Conservation (phyloP, 2,888 invertebrate genomes). For the Aplocera efformata region DNA sequence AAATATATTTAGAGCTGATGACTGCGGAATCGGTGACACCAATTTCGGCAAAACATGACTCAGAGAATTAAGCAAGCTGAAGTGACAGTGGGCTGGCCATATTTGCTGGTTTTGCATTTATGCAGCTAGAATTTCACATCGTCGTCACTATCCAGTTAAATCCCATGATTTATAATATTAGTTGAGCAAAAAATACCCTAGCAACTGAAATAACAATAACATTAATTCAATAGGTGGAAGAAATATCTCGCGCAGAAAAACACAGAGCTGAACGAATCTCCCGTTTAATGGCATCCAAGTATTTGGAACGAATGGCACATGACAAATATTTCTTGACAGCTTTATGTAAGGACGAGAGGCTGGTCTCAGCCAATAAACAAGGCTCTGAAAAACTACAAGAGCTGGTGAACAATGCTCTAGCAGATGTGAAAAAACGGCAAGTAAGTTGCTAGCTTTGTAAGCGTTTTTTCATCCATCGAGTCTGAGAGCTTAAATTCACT, state of each 20-base stretch:
- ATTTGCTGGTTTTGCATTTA: too few species aligned
- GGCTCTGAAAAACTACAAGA: conserved; percentile 58
- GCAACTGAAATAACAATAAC: conserved; percentile 29
- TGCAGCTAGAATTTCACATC: too few species aligned
- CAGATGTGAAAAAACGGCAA: conserved; percentile 65
- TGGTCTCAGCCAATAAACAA: conserved; percentile 63
- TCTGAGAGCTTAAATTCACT: too few species aligned
- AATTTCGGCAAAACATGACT: too few species aligned
- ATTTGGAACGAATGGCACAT: conserved; percentile 73
- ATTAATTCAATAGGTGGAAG: conserved; percentile 53
- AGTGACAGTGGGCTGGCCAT: too few species aligned
- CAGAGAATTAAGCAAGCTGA: too few species aligned
- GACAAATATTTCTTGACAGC: conserved; percentile 70
- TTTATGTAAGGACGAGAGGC: conserved; percentile 64
- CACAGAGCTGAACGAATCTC: conserved; percentile 61
- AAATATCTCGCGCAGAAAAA: conserved; percentile 63
- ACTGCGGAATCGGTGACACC: too few species aligned
- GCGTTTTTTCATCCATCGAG: too few species aligned
- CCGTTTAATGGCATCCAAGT: conserved; percentile 71
- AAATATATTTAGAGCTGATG: too few species aligned
- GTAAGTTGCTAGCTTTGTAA: conserved; percentile 33
- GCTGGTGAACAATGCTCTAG: conserved; percentile 58
- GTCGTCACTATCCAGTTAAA: too few species aligned
- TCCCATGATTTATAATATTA: too few species aligned
- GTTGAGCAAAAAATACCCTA: too few species aligned